phyloP scores from a whole-genome alignment of 2,797 vertebrate genomes.

The Taeniopygia guttata region DNA sequence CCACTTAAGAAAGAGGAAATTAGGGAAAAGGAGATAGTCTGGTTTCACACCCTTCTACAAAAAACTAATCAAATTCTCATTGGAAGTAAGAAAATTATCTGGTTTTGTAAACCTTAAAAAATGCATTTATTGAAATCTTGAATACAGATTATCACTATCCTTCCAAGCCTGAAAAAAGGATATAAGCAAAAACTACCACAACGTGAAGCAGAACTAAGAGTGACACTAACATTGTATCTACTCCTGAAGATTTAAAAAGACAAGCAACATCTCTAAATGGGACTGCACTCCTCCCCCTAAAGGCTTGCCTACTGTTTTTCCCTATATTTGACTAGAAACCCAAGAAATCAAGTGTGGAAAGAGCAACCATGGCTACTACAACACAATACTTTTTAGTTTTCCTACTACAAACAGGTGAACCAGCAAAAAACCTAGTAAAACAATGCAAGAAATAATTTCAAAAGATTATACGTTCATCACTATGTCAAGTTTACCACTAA shows the following conservation, averaged over 20 bases:
- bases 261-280: neutral
- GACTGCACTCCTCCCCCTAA: neutral
- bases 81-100: neutral
- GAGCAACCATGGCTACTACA: neutral
- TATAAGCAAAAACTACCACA: neutral
- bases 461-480: neutral
- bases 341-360: neutral
- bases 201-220: neutral
- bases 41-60: neutral
- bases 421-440: neutral
- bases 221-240: neutral
- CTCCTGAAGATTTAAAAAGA: neutral
- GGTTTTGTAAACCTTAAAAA: neutral
- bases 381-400: neutral
- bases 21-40: neutral
- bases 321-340: neutral
- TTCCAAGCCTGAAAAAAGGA: neutral
- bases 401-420: neutral
- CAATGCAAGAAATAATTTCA: neutral
- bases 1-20: neutral
- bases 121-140: neutral
- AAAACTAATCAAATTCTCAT: neutral
- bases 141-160: neutral
- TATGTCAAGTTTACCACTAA: neutral
- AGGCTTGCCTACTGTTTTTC: neutral